A percentile compares a stretch with the other conserved stretches of the same genome.
Evolutionary conservation across 2,113 vertebrate species (phyloP).

Genomic region (Brachyhypopomus gauderio): DNA sequence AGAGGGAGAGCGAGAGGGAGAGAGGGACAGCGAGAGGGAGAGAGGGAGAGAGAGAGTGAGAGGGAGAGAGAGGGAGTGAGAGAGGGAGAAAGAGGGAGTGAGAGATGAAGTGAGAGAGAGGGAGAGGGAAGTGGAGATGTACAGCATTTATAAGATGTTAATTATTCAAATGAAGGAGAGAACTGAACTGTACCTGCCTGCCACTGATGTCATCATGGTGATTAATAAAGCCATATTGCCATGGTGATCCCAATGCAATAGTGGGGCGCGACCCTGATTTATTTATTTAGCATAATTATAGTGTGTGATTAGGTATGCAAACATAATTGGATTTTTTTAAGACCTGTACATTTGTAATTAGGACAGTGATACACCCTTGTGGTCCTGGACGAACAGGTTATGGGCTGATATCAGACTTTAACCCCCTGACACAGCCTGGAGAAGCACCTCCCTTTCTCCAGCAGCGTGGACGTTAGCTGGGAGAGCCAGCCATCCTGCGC

Average conservation of each 20-base stretch:
- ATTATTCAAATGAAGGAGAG: conserved; percentile 76
- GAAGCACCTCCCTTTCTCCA: conserved; percentile 28
- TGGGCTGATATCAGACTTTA: conserved; percentile 49
- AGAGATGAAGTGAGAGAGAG: not conserved
- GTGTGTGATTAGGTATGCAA: conserved; percentile 91
- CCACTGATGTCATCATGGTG: conserved; percentile 71
- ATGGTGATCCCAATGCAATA: conserved; percentile 82
- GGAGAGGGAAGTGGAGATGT: conserved; percentile 19
- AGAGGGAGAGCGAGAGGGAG: too few species aligned
- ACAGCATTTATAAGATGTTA: conserved; percentile 70
- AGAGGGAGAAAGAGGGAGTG: too few species aligned
- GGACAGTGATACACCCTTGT: conserved; percentile 72
- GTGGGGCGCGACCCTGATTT: conserved; percentile 86
- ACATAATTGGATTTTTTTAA: conserved; percentile 87
- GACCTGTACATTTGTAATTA: conserved; percentile 82
- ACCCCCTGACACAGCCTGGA: conserved; percentile 52
- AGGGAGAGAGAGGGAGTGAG: conserved; percentile 36
- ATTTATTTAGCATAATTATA: conserved; percentile 94
- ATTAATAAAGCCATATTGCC: conserved; percentile 72
- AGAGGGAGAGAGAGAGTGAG: conserved; percentile 23
- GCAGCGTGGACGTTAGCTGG: conserved; percentile 38
- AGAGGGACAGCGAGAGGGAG: not conserved
- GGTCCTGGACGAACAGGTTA: conserved; percentile 72
- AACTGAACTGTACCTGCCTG: conserved; percentile 74
- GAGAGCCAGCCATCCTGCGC: conserved; percentile 54